Conservation (phyloP, 2,888 invertebrate genomes). For the Erebia ligea region DNA sequence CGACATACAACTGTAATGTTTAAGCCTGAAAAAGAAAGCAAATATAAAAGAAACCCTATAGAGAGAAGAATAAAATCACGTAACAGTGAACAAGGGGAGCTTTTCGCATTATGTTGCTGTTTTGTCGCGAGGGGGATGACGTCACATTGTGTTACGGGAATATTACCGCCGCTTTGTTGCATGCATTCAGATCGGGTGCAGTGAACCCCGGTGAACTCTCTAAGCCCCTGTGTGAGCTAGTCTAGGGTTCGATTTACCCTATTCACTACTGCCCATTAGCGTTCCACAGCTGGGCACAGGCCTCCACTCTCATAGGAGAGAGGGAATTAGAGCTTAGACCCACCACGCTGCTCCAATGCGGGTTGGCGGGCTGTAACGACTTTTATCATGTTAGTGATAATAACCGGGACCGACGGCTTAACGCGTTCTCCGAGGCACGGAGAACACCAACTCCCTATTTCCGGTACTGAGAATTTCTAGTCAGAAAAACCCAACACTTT, state of each 20-base stretch:
- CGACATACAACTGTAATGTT: background rate
- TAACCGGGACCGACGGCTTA: too few relatives aligned
- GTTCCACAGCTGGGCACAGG: too few relatives aligned
- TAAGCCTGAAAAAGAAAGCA: constrained; percentile 5
- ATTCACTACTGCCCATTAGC: too few relatives aligned
- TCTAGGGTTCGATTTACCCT: background rate
- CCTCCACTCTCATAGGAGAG: too few relatives aligned
- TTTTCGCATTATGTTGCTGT: constrained; percentile 7
- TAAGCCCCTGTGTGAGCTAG: background rate
- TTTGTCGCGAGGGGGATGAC: constrained; percentile 7
- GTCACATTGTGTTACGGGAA: constrained; percentile 8
- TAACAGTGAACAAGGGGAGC: constrained; percentile 5
- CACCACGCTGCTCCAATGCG: too few relatives aligned
- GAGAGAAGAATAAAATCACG: constrained; percentile 5
- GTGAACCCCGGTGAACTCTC: background rate
- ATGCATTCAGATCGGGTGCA: background rate
- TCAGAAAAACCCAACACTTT: too few relatives aligned
- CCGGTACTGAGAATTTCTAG: too few relatives aligned
- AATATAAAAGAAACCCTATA: background rate
- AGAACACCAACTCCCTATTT: too few relatives aligned
- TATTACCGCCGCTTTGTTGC: constrained; percentile 1
- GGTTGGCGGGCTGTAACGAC: too few relatives aligned
- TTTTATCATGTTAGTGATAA: too few relatives aligned
- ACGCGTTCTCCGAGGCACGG: too few relatives aligned
- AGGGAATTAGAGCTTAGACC: too few relatives aligned